Base-by-base conservation (phyloP, 2,797 vertebrate genomes). In the Cryptoblepharus egeriae region DNA sequence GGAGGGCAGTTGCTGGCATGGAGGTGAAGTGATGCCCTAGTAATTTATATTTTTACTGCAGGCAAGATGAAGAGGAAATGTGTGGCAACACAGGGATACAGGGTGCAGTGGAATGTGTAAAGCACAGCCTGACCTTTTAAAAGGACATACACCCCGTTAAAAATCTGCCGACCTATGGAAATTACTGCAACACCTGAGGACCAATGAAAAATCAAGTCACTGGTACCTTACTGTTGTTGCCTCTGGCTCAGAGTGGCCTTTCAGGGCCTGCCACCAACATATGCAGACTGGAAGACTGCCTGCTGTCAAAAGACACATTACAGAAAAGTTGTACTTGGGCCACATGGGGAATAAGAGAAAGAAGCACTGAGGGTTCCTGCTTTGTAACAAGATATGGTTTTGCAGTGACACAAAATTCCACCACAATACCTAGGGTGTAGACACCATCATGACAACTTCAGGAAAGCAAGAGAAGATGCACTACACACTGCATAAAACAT, bases 91-190 rank as follows among this genome's bases (percentile, higher is more conserved):
- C 42, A 28, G 0, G 2, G 80, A 85, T 75, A 89, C 49, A 73
- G 70, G 73, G 77, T 64, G 81, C 82, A 92, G 74, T 80, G 61
- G 77, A 92, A 91, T 70, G 79, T 89, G 87, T 92, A 92, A 93
- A 92, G 88, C 79, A 72, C 32, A 84, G 11, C 35, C 79, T 88
- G 90, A 92, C 89, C 88, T 93, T 91, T 93, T 64, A 77, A 90
- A 93, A 92, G 87, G 88, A 89, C 87, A 87, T 1, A 30, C 3
- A 82, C 71, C 71, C 69, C 76, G 84, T 89, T 79, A 91, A 93
- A 92, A 91, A 85, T 86, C 71, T 87, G 79, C 83, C 85, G 84
- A 90, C 82, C 77, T 89, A 87, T 78, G 65, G 78, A 89, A 85
- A 89, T 88, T 85, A 91, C 81, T 70, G 74, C 55, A 77, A 64